Evolutionary conservation across 2,888 invertebrate species (phyloP).

Genomic region (Catocala sponsa): DNA sequence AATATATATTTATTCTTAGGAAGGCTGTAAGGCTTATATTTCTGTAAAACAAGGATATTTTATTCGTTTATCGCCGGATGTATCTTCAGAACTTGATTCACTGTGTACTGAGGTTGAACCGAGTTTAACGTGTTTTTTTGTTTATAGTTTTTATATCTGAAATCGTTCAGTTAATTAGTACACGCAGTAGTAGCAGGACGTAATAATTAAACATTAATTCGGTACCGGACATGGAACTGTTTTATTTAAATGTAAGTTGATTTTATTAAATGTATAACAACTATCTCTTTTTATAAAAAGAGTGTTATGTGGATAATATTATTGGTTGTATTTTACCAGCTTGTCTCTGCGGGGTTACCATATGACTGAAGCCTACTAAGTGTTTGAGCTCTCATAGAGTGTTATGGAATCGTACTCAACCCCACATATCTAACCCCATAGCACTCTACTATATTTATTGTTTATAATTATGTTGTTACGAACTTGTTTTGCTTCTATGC

Average conservation of each 20-base stretch:
- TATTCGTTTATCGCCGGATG: conserved; percentile 60
- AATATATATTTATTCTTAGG: conserved; percentile 31
- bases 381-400: too few species aligned
- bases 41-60: conserved; percentile 29
- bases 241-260: conserved; percentile 62
- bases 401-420: too few species aligned
- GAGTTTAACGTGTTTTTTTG: conserved; percentile 70
- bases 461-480: too few species aligned
- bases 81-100: conserved; percentile 61
- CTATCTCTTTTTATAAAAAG: too few species aligned
- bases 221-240: conserved; percentile 73
- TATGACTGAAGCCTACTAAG: too few species aligned
- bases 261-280: conserved; percentile 14
- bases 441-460: too few species aligned
- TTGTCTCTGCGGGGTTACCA: too few species aligned
- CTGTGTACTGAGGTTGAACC: conserved; percentile 55
- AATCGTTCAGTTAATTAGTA: conserved; percentile 81
- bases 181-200: conserved; percentile 69
- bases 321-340: not conserved
- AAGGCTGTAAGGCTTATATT: conserved; percentile 42
- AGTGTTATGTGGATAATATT: too few species aligned
- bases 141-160: conserved; percentile 69
- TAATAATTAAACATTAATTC: conserved; percentile 69
- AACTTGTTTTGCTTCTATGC: too few species aligned
- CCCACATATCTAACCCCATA: too few species aligned